Base-by-base conservation (phyloP, 1,140 invertebrate genomes). In the Schlechtendalia chinensis region DNA sequence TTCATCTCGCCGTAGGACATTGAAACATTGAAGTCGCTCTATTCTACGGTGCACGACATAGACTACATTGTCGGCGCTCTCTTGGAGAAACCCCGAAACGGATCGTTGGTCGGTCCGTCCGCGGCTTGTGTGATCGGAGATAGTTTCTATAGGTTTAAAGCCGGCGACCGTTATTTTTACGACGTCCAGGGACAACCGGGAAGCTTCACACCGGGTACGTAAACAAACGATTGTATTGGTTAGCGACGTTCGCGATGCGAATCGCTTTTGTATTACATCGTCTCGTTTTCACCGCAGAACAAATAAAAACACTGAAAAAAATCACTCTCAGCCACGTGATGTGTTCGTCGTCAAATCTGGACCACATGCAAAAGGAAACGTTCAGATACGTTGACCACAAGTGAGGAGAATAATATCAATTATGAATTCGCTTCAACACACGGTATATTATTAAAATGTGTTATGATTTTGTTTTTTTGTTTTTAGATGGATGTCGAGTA, bases 21-120 rank as follows among this genome's bases (percentile, higher is more conserved):
- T 29, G 29, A 22, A 45, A 32, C n/a, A 14, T 58, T 82, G n/a
- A 39, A 58, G 5, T 47, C 24, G 24, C 83, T 93, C 10, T 94
- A 94, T 84, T 86, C 90, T 63, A 88, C 90, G 67, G 89, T 96
- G 1, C 91, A 95, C 72, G 94, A 97, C 83, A 91, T 98, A 81
- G 96, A 98, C 84, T 88, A 98, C 19, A 97, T 95, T 84, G 91
- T 94, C 1, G 96, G 93, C n/a, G 95, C 93, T 67, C 91, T 97
- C 89, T 91, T 93, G 81, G 96, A 98, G 85, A 88, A 91, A 58
- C 92, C 92, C 0, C 87, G 96, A 1, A 87, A 89, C 1, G 93
- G 91, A 1, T 91, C 93, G 1, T 86, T 96, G 19, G 88, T 92
- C 2, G 96, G 96, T 0, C 96, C 95, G 1, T 97, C 95, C 0